phyloP scores from a whole-genome alignment of 2,888 invertebrate genomes.

The Perithous albicinctus region DNA sequence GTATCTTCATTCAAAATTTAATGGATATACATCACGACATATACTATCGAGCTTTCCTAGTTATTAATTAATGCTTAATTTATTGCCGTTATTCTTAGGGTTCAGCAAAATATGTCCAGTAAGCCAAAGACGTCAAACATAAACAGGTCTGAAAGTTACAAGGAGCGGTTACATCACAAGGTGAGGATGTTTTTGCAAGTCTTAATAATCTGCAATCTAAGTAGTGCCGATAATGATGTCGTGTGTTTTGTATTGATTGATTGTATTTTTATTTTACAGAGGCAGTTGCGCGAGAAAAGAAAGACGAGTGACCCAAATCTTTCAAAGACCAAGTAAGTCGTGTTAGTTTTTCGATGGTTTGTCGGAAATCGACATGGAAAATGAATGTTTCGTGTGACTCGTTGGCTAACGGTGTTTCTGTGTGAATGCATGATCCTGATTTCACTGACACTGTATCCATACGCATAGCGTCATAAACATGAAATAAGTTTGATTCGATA shows the following conservation, averaged over 20 bases:
- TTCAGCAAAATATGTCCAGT: slow-evolving; percentile 84
- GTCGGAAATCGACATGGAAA: neutral
- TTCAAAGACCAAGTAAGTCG: slow-evolving; percentile 89
- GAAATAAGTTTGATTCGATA: neutral
- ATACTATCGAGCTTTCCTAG: slow-evolving; percentile 48
- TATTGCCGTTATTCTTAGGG: slow-evolving; percentile 75
- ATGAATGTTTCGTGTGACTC: neutral
- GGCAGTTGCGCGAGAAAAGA: slow-evolving; percentile 89
- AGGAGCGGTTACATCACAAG: slow-evolving; percentile 87
- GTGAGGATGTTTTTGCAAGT: slow-evolving; percentile 78
- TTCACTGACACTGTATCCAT: too few relatives aligned
- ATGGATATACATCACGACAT: neutral
- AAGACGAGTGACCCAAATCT: slow-evolving; percentile 94
- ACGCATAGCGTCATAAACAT: too few relatives aligned
- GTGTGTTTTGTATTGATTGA: slow-evolving; percentile 7
- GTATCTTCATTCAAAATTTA: neutral
- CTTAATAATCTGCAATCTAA: neutral
- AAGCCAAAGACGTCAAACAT: slow-evolving; percentile 85
- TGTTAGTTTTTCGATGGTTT: neutral
- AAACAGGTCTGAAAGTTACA: slow-evolving; percentile 91
- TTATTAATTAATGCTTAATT: slow-evolving; percentile 71
- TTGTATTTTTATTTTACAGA: slow-evolving; percentile 83
- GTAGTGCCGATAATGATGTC: neutral
- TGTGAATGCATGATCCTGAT: neutral
- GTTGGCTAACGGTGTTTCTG: neutral